Percentiles rank a stretch among this genome's conserved stretches.
Conservation (phyloP, 2,113 vertebrate genomes). For the Dasyprocta punctata region DNA sequence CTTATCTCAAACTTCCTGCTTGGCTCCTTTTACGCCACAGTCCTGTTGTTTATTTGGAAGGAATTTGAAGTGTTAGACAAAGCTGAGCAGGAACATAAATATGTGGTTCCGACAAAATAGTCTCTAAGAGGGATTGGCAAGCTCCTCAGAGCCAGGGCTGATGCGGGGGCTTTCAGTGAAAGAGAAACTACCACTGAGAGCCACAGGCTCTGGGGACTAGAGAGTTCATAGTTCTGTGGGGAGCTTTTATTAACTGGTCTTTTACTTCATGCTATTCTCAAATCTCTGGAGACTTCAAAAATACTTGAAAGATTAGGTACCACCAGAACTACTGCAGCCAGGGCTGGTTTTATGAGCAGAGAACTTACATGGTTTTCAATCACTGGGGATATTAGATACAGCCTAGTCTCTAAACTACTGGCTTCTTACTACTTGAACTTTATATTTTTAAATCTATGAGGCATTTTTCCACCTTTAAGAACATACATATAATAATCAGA, state of each 20-base stretch:
- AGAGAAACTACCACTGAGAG: neutral
- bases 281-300: conserved; percentile 9
- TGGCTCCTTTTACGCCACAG: conserved; percentile 48
- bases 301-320: conserved; percentile 39
- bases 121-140: conserved; percentile 15
- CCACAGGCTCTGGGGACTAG: neutral
- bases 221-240: neutral
- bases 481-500: neutral
- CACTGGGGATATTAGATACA: neutral
- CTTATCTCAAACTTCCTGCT: conserved; percentile 66
- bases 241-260: neutral
- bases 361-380: neutral
- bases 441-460: neutral
- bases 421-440: neutral
- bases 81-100: conserved; percentile 55
- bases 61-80: conserved; percentile 68
- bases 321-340: neutral
- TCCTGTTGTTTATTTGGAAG: conserved; percentile 64
- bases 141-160: neutral
- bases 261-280: conserved; percentile 32
- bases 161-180: neutral
- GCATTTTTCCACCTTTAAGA: neutral
- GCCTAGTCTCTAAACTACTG: neutral
- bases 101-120: conserved; percentile 51
- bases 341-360: neutral